Conservation (phyloP, 2,797 vertebrate species). For the Hydrolagus colliei region DNA sequence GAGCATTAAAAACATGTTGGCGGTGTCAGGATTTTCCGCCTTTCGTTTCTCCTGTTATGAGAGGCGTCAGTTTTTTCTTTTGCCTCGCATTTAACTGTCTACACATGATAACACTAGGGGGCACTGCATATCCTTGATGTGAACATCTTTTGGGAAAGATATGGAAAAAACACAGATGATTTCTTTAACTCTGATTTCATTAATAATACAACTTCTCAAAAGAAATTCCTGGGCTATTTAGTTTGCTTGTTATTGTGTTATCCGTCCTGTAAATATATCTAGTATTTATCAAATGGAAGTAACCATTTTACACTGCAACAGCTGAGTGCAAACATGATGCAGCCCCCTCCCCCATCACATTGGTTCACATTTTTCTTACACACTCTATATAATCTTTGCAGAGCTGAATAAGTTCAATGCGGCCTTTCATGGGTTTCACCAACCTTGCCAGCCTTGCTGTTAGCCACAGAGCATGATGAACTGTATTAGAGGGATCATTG, state of each 20-base stretch:
- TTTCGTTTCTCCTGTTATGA: slow-evolving; percentile 44
- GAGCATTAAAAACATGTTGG: slow-evolving; percentile 60
- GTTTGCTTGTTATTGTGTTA: slow-evolving; percentile 43
- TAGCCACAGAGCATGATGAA: slow-evolving; percentile 51
- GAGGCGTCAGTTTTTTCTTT: slow-evolving; percentile 46
- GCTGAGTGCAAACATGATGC: slow-evolving; percentile 36
- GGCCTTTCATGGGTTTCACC: slow-evolving; percentile 52
- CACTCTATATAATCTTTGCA: slow-evolving; percentile 49
- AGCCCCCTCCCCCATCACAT: slow-evolving; percentile 41
- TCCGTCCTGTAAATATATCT: slow-evolving; percentile 41
- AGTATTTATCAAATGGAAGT: slow-evolving; percentile 40
- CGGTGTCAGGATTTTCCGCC: slow-evolving; percentile 50
- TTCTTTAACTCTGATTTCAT: slow-evolving; percentile 68
- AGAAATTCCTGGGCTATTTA: slow-evolving; percentile 42
- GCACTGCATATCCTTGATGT: slow-evolving; percentile 91
- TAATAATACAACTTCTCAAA: slow-evolving; percentile 50
- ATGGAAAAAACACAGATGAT: slow-evolving; percentile 53
- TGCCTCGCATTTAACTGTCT: slow-evolving; percentile 61
- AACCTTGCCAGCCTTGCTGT: slow-evolving; percentile 59
- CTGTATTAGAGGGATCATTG: slow-evolving; percentile 45
- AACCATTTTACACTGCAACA: slow-evolving; percentile 34
- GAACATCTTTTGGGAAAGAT: slow-evolving; percentile 48
- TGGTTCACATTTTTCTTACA: slow-evolving; percentile 33
- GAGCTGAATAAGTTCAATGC: slow-evolving; percentile 56
- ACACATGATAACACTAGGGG: slow-evolving; percentile 87